These are phyloP conservation scores for Caenorhabditis uteleia DNA, from an alignment of 2,888 invertebrate species.

Conservation along the genomic window DNA sequence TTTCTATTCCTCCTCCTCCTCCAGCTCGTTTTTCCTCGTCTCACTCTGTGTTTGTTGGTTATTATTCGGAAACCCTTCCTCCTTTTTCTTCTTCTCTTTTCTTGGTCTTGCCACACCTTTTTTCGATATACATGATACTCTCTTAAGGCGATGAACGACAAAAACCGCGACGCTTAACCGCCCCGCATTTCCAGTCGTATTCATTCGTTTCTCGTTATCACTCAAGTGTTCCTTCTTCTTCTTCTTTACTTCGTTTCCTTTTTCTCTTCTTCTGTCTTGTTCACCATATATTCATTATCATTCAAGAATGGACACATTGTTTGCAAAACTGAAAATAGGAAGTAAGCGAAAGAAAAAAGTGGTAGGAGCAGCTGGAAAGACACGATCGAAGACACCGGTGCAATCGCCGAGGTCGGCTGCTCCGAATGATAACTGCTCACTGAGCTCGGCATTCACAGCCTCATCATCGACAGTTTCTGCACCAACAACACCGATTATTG, in stretches of 20 bases:
- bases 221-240: background rate
- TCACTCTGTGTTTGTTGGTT: too few relatives aligned
- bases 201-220: slow-evolving; percentile 3
- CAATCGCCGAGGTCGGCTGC: background rate
- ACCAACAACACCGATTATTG: slow-evolving; percentile 48
- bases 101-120: too few relatives aligned
- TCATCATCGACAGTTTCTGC: slow-evolving; percentile 27
- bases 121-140: too few relatives aligned
- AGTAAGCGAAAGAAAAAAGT: slow-evolving; percentile 28
- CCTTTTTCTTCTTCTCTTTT: too few relatives aligned
- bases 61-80: too few relatives aligned
- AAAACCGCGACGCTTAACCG: too few relatives aligned
- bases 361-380: slow-evolving; percentile 4
- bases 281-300: too few relatives aligned
- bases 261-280: background rate
- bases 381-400: background rate
- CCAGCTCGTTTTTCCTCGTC: too few relatives aligned
- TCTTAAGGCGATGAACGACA: too few relatives aligned
- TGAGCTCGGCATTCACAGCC: slow-evolving; percentile 21
- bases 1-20: too few relatives aligned
- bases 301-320: slow-evolving; percentile 21
- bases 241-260: background rate
- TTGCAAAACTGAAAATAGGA: slow-evolving; percentile 29
- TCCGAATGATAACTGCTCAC: slow-evolving; percentile 6
- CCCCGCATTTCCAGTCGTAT: too few relatives aligned